Conservation (phyloP, 2,113 vertebrate species). For the Poeciliopsis prolifica region DNA sequence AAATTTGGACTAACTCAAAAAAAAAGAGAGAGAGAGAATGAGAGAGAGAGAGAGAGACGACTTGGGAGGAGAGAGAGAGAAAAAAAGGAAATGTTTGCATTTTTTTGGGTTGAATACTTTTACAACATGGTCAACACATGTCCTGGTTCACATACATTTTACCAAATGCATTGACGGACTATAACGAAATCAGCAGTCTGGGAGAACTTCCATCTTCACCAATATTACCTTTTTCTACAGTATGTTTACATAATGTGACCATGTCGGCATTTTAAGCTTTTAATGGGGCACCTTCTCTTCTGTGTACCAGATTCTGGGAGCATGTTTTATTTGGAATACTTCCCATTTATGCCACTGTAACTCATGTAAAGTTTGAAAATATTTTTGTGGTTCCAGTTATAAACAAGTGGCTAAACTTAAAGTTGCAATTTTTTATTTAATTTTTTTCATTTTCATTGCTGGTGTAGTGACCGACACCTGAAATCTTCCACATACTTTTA, state of each 20-base stretch:
- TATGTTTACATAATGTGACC: slow-evolving; percentile 36
- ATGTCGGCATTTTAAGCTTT: slow-evolving; percentile 55
- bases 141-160: slow-evolving; percentile 34
- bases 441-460: no score
- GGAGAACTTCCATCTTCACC: slow-evolving; percentile 3
- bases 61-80: slow-evolving; percentile 35
- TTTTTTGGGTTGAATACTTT: slow-evolving; percentile 36
- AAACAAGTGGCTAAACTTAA: slow-evolving; percentile 1
- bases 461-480: no score
- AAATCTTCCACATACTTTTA: no score
- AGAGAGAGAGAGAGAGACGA: slow-evolving; percentile 6
- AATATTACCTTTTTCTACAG: slow-evolving; percentile 8
- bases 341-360: no score
- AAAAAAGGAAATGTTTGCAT: neutral
- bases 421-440: no score
- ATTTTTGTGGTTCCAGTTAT: no score
- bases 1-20: slow-evolving; percentile 1
- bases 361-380: no score
- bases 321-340: neutral
- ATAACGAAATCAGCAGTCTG: neutral
- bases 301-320: slow-evolving; percentile 2
- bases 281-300: slow-evolving; percentile 35
- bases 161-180: slow-evolving; percentile 45
- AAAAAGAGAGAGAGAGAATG: neutral
- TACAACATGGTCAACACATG: slow-evolving; percentile 36